Evolutionary conservation across 2,113 vertebrate species (phyloP).

Genomic region (Vidua macroura): DNA sequence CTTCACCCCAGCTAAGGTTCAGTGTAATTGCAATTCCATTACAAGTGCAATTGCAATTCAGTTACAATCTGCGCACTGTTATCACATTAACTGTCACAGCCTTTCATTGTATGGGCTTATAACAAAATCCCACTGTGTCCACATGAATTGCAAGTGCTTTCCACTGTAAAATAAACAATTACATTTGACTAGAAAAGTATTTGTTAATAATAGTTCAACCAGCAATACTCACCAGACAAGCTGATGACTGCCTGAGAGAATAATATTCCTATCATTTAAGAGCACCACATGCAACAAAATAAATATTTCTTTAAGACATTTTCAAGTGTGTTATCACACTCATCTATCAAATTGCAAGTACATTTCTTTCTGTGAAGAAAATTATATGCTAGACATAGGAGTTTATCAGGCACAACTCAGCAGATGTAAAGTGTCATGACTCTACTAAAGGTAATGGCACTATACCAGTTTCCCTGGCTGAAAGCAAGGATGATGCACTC

Average conservation of each 20-base stretch:
- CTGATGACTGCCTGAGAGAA: not conserved
- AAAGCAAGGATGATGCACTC: not conserved
- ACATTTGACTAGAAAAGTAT: not conserved
- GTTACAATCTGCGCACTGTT: not conserved
- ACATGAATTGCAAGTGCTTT: constrained; percentile 14
- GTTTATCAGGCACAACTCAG: not conserved
- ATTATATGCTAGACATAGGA: not conserved
- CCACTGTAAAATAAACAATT: constrained; percentile 24
- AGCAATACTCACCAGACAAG: not conserved
- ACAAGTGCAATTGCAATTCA: not conserved
- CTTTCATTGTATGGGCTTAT: constrained; percentile 15
- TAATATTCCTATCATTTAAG: not conserved
- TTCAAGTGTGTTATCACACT: not conserved
- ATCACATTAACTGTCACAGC: constrained; percentile 3
- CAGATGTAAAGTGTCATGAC: not conserved
- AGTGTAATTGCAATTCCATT: not conserved
- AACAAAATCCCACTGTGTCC: constrained; percentile 31
- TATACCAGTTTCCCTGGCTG: not conserved
- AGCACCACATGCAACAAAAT: not conserved
- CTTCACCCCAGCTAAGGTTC: constrained; percentile 28
- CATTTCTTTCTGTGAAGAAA: not conserved
- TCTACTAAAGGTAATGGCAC: not conserved
- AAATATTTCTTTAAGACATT: not conserved
- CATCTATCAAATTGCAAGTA: not conserved
- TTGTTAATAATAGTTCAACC: not conserved